phyloP scores from a whole-genome alignment of 2,113 vertebrate genomes.

The Calidris pygmaea region DNA sequence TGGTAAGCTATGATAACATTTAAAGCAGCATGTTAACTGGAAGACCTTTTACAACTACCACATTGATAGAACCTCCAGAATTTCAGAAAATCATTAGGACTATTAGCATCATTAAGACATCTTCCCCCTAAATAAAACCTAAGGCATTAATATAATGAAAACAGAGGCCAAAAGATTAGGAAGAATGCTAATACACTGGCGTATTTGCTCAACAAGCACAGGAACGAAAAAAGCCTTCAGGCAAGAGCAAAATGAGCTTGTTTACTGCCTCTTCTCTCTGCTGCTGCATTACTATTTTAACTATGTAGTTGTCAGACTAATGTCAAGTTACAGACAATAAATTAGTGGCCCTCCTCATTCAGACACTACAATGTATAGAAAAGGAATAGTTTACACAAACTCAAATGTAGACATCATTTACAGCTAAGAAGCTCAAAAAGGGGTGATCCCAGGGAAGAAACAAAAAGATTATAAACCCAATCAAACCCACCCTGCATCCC shows the following conservation, averaged over 20 bases:
- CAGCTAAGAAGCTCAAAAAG: not conserved
- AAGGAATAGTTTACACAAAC: not conserved
- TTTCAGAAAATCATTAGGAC: not conserved
- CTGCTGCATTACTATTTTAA: not conserved
- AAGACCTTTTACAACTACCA: not conserved
- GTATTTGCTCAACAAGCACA: slow-evolving; percentile 7
- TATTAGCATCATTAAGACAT: not conserved
- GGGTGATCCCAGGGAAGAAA: not conserved
- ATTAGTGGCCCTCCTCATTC: not conserved
- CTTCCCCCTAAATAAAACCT: not conserved
- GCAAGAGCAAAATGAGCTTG: not conserved
- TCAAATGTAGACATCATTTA: not conserved
- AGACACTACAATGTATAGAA: not conserved
- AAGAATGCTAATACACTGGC: not conserved
- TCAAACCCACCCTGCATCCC: not conserved
- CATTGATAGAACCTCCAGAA: not conserved
- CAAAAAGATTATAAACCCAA: not conserved
- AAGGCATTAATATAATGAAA: not conserved
- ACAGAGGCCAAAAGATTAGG: not conserved
- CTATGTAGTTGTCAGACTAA: not conserved
- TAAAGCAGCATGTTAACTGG: not conserved
- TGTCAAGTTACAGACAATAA: not conserved
- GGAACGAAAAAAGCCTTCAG: not conserved
- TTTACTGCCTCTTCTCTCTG: not conserved
- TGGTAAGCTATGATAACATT: not conserved